Evolutionary conservation across 2,113 vertebrate species (phyloP), one percentile per base, ranked within the genome.

Genomic region (Tachysurus vachellii): DNA sequence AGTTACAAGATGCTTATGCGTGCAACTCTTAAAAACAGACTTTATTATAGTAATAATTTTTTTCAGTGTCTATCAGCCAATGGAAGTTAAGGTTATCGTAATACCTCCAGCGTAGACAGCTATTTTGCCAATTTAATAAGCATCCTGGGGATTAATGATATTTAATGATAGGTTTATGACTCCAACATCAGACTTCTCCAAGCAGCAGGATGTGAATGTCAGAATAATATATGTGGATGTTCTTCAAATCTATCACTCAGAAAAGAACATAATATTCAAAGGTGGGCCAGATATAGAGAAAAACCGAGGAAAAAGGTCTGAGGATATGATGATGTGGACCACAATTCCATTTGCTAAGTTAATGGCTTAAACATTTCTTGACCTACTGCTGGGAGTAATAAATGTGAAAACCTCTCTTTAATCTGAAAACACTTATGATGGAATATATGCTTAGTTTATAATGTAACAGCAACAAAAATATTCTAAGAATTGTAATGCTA

Each of bases 121-220:
- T 84, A 85, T 73, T 83, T 81, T 90, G 91, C 89, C 91, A 88
- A 88, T 91, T 93, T 92, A 90, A 92, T 81, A 89, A 93, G 92
- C 89, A 90, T 84, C 87, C 81, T 64, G 86, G 89, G 94, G 92
- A 91, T 94, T 93, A 92, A 92, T 93, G 92, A 92, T 91, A 90
- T 91, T 91, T 93, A 93, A 95, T 95, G 93, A 95, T 92, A 93
- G 94, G 90, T 94, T 95, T 94, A 95, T 94, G 92, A 94, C 89
- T 93, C 86, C 84, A 93, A 83, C 88, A 88, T 85, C 80, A 82
- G 90, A 91, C 91, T 91, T 88, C 87, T 92, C 90, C 85, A 85
- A 93, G 91, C 88, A 90, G 88, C 84, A 80, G 89, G 87, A 90
- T 66, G 83, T 90, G 88, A 91, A 93, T 75, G 90, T 92, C 90